Conservation (phyloP, 2,797 vertebrate species). For the Macrochelys suwanniensis region DNA sequence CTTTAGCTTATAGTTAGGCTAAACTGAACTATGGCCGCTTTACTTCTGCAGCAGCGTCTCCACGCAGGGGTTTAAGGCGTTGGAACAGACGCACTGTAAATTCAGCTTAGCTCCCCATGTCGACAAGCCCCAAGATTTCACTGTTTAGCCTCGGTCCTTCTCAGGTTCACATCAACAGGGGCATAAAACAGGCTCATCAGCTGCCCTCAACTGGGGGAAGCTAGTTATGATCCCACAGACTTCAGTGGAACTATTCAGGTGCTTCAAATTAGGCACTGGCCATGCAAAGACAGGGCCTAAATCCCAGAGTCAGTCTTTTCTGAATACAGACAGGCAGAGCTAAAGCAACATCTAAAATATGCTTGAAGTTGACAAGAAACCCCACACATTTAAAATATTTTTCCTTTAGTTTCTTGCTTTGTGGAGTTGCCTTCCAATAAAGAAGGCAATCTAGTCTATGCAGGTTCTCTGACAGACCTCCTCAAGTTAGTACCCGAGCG, state of each 20-base stretch:
- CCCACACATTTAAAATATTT: too few species aligned
- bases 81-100: fast-evolving
- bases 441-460: background rate
- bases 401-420: too few species aligned
- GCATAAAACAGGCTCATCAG: background rate
- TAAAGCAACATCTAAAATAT: background rate
- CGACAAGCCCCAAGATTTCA: background rate
- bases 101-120: fast-evolving
- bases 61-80: too few species aligned
- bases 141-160: background rate
- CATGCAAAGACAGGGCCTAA: fast-evolving
- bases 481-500: too few species aligned
- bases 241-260: fast-evolving
- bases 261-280: background rate
- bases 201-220: background rate
- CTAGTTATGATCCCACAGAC: background rate
- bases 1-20: too few species aligned
- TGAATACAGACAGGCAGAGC: background rate
- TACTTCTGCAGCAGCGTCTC: too few species aligned
- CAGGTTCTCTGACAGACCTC: background rate
- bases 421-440: too few species aligned
- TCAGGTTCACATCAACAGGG: background rate
- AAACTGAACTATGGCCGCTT: too few species aligned
- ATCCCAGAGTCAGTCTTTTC: fast-evolving
- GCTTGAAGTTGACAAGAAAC: fast-evolving